Percentiles rank a stretch among this genome's conserved stretches.
phyloP scores from a whole-genome alignment of 2,113 vertebrate species.

The Sinocyclocheilus grahami region DNA sequence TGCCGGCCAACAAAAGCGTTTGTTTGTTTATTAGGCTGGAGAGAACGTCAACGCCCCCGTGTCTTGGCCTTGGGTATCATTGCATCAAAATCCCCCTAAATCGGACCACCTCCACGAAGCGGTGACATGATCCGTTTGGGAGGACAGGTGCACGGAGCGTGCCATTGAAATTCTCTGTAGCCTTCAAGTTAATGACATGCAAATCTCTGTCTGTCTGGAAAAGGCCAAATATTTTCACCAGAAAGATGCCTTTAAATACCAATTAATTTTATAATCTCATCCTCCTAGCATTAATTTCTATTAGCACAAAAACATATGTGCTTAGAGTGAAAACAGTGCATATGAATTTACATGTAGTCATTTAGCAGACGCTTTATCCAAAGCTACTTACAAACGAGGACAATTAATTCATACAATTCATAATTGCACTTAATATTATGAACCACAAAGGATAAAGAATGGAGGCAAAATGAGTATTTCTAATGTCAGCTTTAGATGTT shows the following conservation, averaged over 20 bases:
- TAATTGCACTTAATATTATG: neutral
- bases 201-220: slow-evolving; percentile 30
- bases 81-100: slow-evolving; percentile 37
- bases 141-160: slow-evolving; percentile 33
- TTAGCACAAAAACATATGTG: neutral
- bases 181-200: slow-evolving; percentile 31
- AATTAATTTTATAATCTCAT: neutral
- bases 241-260: neutral
- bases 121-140: slow-evolving; percentile 32
- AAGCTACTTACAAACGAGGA: too few species aligned
- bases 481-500: neutral
- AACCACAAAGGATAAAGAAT: neutral
- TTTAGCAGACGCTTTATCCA: too few species aligned
- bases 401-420: neutral
- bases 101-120: slow-evolving; percentile 21
- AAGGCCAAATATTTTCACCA: slow-evolving; percentile 11
- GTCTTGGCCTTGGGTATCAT: slow-evolving; percentile 20
- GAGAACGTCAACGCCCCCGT: slow-evolving; percentile 24
- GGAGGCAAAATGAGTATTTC: neutral
- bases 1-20: slow-evolving; percentile 25
- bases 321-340: neutral
- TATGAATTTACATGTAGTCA: too few species aligned
- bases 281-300: neutral
- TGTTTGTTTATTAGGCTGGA: slow-evolving; percentile 30
- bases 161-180: slow-evolving; percentile 1